Percentiles rank a stretch among this genome's conserved stretches.
phyloP scores from a whole-genome alignment of 2,113 vertebrate species.

The Sinocyclocheilus anophthalmus region DNA sequence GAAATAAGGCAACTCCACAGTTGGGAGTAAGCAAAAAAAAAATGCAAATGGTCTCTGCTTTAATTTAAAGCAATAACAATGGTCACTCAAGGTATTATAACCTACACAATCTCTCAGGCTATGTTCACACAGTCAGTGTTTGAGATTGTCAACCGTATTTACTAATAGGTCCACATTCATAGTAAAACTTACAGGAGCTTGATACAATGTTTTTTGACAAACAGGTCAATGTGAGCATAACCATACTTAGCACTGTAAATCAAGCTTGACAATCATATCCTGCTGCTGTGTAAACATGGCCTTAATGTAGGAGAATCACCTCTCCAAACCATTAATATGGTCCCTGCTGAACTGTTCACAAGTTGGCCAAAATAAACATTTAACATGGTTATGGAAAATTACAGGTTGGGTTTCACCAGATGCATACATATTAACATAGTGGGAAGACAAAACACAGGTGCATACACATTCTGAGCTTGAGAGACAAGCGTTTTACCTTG shows the following conservation, averaged over 20 bases:
- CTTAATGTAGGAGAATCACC: constrained; percentile 38
- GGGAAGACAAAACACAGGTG: neutral
- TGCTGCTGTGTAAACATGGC: constrained; percentile 18
- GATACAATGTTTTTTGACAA: neutral
- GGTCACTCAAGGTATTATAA: neutral
- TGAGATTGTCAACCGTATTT: neutral
- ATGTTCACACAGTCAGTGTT: constrained; percentile 2
- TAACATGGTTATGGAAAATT: constrained; percentile 43
- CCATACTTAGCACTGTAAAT: neutral
- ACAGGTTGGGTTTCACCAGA: constrained; percentile 14
- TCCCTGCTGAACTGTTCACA: constrained; percentile 35
- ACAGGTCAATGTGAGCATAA: neutral
- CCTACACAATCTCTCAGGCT: neutral
- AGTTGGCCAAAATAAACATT: constrained; percentile 33
- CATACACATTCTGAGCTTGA: constrained; percentile 19
- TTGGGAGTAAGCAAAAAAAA: neutral
- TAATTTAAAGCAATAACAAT: constrained; percentile 6
- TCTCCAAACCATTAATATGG: constrained; percentile 45
- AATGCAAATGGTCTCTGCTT: constrained; percentile 9
- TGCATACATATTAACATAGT: neutral
- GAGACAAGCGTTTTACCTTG: constrained; percentile 85
- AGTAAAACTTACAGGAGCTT: neutral
- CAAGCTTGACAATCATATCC: neutral
- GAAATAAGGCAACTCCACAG: constrained; percentile 20
- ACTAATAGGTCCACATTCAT: neutral